Evolutionary conservation across 2,113 vertebrate genomes (phyloP), one percentile per base, ranked within the genome.

Genomic region (Hystrix cristata): DNA sequence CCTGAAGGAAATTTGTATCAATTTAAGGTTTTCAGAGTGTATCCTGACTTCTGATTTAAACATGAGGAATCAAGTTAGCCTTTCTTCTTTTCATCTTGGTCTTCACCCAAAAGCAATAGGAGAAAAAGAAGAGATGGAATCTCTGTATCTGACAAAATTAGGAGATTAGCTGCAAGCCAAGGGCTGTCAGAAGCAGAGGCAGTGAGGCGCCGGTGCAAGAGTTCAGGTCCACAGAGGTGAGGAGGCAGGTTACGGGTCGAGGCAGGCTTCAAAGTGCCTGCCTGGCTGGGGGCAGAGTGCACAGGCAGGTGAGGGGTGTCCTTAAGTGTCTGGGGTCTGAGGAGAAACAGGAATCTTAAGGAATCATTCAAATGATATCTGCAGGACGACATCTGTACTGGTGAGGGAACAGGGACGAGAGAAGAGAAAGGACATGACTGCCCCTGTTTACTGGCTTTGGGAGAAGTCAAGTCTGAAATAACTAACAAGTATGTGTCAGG

Each of bases 1-100:
- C 55, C 25, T 31, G 43, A 95, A 81, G 65, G 65, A 67, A 96
- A 95, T 14, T 60, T 89, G 85, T 93, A 13, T 92, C 57, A 7
- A 2, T 90, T 96, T 81, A 84, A 62, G 15, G 3, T 93, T 96
- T 94, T 76, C 23, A 93, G 95, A 87, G 43, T 97, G 64, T 80
- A 27, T 90, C 93, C n/a, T 90, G 90, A 93, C 80, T 89, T 92
- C 29, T 93, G 72, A 10, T 87, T 87, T 90, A 94, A 96, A 93
- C 94, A 86, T n/a, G 29, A 23, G 21, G 16, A 82, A 29, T 91
- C 86, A 97, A 96, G 18, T 67, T n/a, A 82, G 72, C 55, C 38
- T 92, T 94, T 94, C 65, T 57, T 55, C 74, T 86, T 69, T 84
- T 93, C n/a, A 59, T 88, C 57, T 92, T 38, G 71, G 64, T 94